Conservation (phyloP, 2,797 vertebrate species). For the Sebastes kiyomatsui region DNA sequence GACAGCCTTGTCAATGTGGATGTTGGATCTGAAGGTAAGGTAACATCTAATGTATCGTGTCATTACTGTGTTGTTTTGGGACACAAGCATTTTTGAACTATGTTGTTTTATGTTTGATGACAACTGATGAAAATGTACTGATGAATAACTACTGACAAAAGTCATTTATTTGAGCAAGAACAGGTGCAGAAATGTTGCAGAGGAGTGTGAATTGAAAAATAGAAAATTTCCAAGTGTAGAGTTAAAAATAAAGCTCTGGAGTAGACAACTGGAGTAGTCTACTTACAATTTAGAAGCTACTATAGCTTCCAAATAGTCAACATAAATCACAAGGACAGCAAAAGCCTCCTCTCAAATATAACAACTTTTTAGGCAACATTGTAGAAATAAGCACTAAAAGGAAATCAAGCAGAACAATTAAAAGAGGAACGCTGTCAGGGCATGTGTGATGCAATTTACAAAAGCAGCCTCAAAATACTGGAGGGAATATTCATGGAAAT, state of each 20-base stretch:
- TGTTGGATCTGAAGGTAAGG: no score
- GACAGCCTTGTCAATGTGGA: no score
- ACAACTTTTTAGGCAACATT: neutral
- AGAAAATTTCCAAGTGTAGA: neutral
- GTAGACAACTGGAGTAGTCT: neutral
- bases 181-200: neutral
- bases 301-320: neutral
- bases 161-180: neutral
- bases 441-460: neutral
- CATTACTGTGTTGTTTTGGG: neutral
- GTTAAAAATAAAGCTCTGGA: neutral
- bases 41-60: no score
- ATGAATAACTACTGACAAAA: neutral
- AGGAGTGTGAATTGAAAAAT: neutral
- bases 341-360: neutral
- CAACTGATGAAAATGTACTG: neutral
- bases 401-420: neutral
- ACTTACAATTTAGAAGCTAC: neutral
- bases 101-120: neutral
- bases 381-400: neutral
- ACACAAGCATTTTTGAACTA: neutral
- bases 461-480: neutral
- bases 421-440: neutral
- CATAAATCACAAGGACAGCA: neutral
- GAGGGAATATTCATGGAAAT: neutral